Base-by-base conservation (phyloP, 2,888 invertebrate species). In the Bhutanitis thaidina region DNA sequence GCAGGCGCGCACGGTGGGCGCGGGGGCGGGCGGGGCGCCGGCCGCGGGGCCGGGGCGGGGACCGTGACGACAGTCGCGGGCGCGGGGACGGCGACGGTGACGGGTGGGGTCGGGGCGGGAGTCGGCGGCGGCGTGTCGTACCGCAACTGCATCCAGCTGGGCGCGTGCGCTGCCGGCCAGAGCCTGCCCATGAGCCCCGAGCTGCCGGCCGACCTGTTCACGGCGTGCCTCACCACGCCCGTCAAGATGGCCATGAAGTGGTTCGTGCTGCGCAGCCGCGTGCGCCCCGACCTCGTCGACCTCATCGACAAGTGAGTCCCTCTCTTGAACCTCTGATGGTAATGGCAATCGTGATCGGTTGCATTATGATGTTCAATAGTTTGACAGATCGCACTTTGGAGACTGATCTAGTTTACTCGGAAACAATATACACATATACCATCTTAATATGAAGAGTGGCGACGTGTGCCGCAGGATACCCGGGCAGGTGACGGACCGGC, bases 171-270 rank as follows among this genome's bases (percentile, higher is more conserved):
- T 32, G 93, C 94, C n/a, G 95, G 95, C 66, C 97, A 99, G 89
- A 93, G 94, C 60, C 91, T 99, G 68, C 99, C 99, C 12, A 97
- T 98, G 97, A 96, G 97, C 90, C 96, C 99, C 0, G 97, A 98
- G 81, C 90, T 99, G 70, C 99, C 99, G 3, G 99, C 99, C 1
- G 99, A 94, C 87, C 91, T 99, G 66, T 99, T 99, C 90, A 99
- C 99, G 25, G 94, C 98, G 10, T 99, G 99, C 87, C 93, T 99
- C 67, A 99, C 99, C 48, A 99, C 99, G 49, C 99, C 99, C 37
- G 98, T 99, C 67, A 97, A 97, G 90, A 97, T 97, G 72, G 98
- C 98, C 55, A 91, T 98, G 58, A 93, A 95, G 77, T 98, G 98
- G 98, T 98, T 96, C 90, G 95, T 97, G 56, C 92, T 97, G 89